Evolutionary conservation across 2,888 invertebrate species (phyloP), one percentile per base, ranked within the genome.

Genomic region (Charanyca ferruginea): DNA sequence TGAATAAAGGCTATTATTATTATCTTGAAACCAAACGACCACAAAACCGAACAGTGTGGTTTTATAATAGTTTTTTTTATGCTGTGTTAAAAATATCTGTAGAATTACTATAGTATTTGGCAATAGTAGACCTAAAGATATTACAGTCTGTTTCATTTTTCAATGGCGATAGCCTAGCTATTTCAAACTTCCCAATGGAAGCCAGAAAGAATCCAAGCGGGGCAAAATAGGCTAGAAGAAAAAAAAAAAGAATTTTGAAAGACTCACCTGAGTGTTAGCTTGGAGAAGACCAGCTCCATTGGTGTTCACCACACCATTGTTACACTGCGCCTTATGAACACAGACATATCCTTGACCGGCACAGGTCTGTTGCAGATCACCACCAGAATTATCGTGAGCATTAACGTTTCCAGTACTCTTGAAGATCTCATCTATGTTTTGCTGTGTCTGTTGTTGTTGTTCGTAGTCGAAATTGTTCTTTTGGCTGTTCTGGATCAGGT

Each of bases 341-440:
- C 97, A 97, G 48, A 96, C 92, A 84, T 96, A 96, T 8, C 96
- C 96, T 55, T 94, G 91, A 0, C 96, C 97, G 70, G 91, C 92
- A 83, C 97, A 97, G 16, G 95, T 93, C 81, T 96, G 91, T 80
- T 94, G 95, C 32, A 96, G 77, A 3, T 91, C 93, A 0, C 92
- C 93, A 2, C 91, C 92, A 18, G 80, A 77, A 54, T 87, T 88
- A 35, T 88, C 86, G 57, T 87, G 83, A 53, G 89, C 89, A 11
- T 90, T 87, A 0, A 93, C 91, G 20, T 91, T 93, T 0, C 92
- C 92, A 67, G 92, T 90, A 6, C 85, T 89, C 52, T 88, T 89
- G 90, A 93, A 94, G 0, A 88, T 83, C 20, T 93, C 92, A 48
- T 94, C 93, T 0, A 92, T 90, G 22, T 88, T 93, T 73, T 93